Evolutionary conservation across 1,140 invertebrate species (phyloP).

Genomic region (Aphelenchoides besseyi): DNA sequence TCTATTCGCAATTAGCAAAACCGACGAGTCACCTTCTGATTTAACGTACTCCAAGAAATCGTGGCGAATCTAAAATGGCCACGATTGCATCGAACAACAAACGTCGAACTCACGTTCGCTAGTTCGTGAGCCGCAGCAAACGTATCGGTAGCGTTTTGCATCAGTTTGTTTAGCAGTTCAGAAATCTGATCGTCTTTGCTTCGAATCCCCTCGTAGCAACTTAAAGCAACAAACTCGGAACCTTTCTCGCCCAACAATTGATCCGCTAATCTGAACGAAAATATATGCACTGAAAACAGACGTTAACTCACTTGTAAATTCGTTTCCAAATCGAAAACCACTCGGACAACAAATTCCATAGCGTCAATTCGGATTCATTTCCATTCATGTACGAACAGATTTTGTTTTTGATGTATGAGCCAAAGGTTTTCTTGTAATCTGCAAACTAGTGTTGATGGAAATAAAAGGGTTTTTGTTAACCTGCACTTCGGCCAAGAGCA

Average conservation of each 20-base stretch:
- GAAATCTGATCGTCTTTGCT: slow-evolving; percentile 40
- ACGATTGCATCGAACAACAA: background rate
- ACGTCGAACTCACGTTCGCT: slow-evolving; percentile 46
- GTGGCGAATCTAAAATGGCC: slow-evolving; percentile 37
- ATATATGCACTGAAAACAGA: slow-evolving; percentile 4
- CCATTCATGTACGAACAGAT: slow-evolving; percentile 42
- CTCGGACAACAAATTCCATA: slow-evolving; percentile 45
- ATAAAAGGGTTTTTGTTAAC: slow-evolving; percentile 4
- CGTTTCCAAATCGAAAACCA: slow-evolving; percentile 48
- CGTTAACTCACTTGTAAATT: slow-evolving; percentile 25
- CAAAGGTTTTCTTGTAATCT: slow-evolving; percentile 49
- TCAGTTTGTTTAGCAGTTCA: slow-evolving; percentile 28
- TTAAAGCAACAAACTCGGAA: slow-evolving; percentile 36
- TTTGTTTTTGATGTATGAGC: slow-evolving; percentile 44
- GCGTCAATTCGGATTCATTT: slow-evolving; percentile 23
- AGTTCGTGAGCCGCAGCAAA: slow-evolving; percentile 40
- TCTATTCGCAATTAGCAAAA: slow-evolving; percentile 4
- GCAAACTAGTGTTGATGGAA: slow-evolving; percentile 22
- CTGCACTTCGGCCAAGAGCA: slow-evolving; percentile 25
- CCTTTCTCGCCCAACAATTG: slow-evolving; percentile 43
- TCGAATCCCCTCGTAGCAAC: slow-evolving; percentile 46
- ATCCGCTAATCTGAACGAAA: slow-evolving; percentile 36
- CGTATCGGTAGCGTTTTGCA: slow-evolving; percentile 33
- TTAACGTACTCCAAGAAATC: slow-evolving; percentile 46
- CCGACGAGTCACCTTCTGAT: slow-evolving; percentile 35